Evolutionary conservation across 2,113 vertebrate genomes (phyloP).

Genomic region (Tonatia bakeri): DNA sequence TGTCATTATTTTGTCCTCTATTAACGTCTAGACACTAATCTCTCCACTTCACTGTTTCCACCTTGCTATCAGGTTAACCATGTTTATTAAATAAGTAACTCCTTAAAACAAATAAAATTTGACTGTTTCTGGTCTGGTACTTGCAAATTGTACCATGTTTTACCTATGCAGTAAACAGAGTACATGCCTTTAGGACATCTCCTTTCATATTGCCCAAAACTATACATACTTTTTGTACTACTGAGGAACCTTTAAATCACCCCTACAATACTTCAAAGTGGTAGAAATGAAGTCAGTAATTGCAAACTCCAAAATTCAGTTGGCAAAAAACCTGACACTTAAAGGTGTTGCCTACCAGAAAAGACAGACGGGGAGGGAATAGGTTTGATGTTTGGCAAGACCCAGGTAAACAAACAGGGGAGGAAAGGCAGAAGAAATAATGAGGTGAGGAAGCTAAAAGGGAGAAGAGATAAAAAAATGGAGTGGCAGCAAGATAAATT

Average conservation of each 20-base stretch:
- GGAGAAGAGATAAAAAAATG: not conserved
- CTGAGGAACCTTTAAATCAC: not conserved
- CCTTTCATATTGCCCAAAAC: not conserved
- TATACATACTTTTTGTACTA: not conserved
- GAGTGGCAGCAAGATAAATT: not conserved
- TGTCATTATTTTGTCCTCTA: not conserved
- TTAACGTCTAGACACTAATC: not conserved
- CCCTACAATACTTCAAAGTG: not conserved
- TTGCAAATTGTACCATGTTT: not conserved
- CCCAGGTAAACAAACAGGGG: not conserved
- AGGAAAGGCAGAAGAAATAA: not conserved
- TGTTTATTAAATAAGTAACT: not conserved
- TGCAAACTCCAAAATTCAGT: constrained; percentile 16
- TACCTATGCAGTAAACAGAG: not conserved
- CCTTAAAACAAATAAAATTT: not conserved
- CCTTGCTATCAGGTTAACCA: not conserved
- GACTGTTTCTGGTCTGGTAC: not conserved
- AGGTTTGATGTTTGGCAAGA: not conserved
- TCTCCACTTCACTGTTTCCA: constrained; percentile 1
- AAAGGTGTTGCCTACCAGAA: not conserved
- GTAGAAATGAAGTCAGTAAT: not conserved
- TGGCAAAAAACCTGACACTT: not conserved
- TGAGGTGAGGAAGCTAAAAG: not conserved
- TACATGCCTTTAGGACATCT: not conserved
- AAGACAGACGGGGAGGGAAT: not conserved